Evolutionary conservation across 2,797 vertebrate genomes (phyloP).

Genomic region (Pygocentrus nattereri): DNA sequence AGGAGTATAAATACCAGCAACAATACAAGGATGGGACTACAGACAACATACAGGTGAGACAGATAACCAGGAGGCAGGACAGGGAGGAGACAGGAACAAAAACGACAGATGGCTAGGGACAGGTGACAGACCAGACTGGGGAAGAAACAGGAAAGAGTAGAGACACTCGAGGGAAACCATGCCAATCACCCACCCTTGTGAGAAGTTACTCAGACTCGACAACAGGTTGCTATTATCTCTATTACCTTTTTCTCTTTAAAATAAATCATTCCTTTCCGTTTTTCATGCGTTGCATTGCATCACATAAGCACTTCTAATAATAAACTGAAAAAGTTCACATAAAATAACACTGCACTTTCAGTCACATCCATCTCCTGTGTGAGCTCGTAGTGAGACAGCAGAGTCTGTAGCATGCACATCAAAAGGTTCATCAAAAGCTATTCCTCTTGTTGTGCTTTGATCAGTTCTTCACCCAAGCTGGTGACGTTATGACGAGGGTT

Average conservation of each 20-base stretch:
- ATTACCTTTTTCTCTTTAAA: not conserved
- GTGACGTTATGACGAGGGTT: slow-evolving; percentile 19
- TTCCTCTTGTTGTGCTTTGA: slow-evolving; percentile 33
- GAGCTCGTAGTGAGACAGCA: slow-evolving; percentile 12
- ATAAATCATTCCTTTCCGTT: not conserved
- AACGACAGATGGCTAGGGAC: too few relatives aligned
- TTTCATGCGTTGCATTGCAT: not conserved
- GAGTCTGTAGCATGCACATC: not conserved
- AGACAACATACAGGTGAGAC: too few relatives aligned
- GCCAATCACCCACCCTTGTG: not conserved
- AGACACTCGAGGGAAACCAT: not conserved
- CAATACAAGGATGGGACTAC: too few relatives aligned
- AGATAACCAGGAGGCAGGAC: too few relatives aligned
- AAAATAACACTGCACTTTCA: not conserved
- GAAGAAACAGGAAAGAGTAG: not conserved
- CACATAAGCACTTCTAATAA: not conserved
- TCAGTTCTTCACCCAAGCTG: slow-evolving; percentile 18
- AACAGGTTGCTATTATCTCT: not conserved
- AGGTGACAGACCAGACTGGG: too few relatives aligned
- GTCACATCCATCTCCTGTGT: not conserved
- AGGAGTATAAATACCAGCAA: too few relatives aligned
- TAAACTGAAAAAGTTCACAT: not conserved
- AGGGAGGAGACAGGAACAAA: too few relatives aligned
- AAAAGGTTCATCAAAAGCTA: slow-evolving; percentile 24
- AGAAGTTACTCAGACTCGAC: too few relatives aligned